Evolutionary conservation across 2,888 invertebrate genomes (phyloP).

Genomic region (Sinopyrophorus schimmeli): DNA sequence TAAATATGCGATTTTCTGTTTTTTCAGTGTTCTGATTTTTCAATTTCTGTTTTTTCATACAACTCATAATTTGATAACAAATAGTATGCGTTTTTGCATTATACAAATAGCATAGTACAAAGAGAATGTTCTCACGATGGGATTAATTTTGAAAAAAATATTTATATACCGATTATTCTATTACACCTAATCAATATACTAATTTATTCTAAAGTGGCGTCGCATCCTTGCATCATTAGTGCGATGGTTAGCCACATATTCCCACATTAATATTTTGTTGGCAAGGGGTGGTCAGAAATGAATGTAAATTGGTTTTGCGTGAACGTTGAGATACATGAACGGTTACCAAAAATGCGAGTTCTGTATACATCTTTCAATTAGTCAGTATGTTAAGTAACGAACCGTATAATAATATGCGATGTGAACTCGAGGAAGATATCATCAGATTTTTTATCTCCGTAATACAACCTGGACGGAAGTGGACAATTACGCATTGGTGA

Average conservation of each 20-base stretch:
- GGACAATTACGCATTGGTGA: conserved; percentile 47
- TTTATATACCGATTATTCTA: conserved; percentile 30
- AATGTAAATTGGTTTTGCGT: conserved; percentile 24
- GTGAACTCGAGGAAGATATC: conserved; percentile 31
- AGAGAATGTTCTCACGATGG: too few species aligned
- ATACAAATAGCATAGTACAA: too few species aligned
- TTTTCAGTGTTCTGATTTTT: too few species aligned
- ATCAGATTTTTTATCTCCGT: conserved; percentile 38
- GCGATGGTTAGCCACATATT: conserved; percentile 31
- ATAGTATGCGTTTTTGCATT: too few species aligned
- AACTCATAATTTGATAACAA: too few species aligned
- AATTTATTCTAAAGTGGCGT: conserved; percentile 25
- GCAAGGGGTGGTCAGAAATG: conserved; percentile 26
- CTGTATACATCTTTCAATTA: conserved; percentile 34
- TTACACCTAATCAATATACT: conserved; percentile 30
- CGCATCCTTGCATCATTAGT: conserved; percentile 20
- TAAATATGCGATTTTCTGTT: too few species aligned
- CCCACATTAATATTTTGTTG: conserved; percentile 28
- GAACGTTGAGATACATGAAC: conserved; percentile 22
- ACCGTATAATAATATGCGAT: conserved; percentile 41
- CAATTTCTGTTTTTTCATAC: too few species aligned
- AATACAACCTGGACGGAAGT: conserved; percentile 48
- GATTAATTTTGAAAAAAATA: too few species aligned
- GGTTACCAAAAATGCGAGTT: conserved; percentile 16
- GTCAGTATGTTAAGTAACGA: conserved; percentile 34